Evolutionary conservation across 2,113 vertebrate species (phyloP).

Genomic region (Myotis yumanensis): DNA sequence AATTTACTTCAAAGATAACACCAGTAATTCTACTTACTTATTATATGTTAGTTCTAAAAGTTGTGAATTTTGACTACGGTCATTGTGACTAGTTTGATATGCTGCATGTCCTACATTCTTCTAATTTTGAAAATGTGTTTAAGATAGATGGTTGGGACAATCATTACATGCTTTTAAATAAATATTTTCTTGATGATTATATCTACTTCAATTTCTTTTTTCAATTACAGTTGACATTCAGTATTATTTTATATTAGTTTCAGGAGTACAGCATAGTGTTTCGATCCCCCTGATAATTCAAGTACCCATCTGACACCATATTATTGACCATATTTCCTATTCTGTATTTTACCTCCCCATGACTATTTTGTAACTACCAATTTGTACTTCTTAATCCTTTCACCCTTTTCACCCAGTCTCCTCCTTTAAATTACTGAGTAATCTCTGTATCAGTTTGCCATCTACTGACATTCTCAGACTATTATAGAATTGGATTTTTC

Average conservation of each 20-base stretch:
- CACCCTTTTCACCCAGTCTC: neutral
- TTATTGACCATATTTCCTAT: neutral
- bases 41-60: conserved; percentile 17
- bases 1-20: neutral
- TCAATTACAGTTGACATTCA: neutral
- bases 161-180: neutral
- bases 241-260: neutral
- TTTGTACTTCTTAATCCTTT: neutral
- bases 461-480: neutral
- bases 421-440: neutral
- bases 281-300: neutral
- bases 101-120: neutral
- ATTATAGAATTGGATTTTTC: neutral
- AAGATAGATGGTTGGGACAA: neutral
- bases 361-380: neutral
- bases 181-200: neutral
- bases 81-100: neutral
- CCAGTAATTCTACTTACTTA: neutral
- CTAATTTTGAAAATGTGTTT: conserved; percentile 16
- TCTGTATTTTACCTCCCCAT: neutral
- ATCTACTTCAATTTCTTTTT: neutral
- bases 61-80: neutral
- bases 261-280: neutral
- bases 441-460: neutral
- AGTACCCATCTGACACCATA: neutral